Evolutionary conservation across 2,797 vertebrate genomes (phyloP), one percentile per base, ranked within the genome.

Genomic region (Chanos chanos): DNA sequence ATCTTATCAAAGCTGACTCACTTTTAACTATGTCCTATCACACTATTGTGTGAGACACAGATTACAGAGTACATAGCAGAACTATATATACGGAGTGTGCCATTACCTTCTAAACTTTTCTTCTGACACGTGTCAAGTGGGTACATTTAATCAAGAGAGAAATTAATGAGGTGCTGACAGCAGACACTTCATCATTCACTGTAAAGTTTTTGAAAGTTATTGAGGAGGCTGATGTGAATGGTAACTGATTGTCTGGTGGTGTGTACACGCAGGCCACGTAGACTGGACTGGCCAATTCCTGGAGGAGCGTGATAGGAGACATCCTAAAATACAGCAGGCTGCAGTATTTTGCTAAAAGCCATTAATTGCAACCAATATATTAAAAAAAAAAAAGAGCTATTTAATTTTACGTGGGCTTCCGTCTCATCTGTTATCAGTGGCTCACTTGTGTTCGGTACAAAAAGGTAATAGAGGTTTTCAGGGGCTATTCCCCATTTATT

Each of bases 181-280:
- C 85, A 86, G 82, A 86, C 77, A 79, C 86, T 88, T 84, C 79
- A 88, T 87, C 86, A 86, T 80, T 55, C 64, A 75, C 72, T 40
- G 64, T 64, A 82, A 79, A 73, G 85, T 86, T 43, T 77, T 34
- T 77, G 77, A 83, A 86, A 85, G 82, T 85, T 89, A 78, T 74
- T 81, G 68, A 75, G 70, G 77, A 77, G 80, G 75, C 61, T 75
- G 66, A 72, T 70, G 71, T 80, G 81, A 69, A 73, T 77, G 73
- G 66, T 72, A 72, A 65, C 68, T 81, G 85, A 88, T 89, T 85
- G 86, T 83, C 76, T 73, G 78, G 66, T 78, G 71, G 61, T 74
- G 70, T 77, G 50, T 79, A 72, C 71, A 63, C 59, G 74, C 71
- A 65, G 70, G 77, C 75, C 76, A 67, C 77, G 64, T 70, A 77